Evolutionary conservation across 2,797 vertebrate genomes (phyloP).

Genomic region (Ispidina picta): DNA sequence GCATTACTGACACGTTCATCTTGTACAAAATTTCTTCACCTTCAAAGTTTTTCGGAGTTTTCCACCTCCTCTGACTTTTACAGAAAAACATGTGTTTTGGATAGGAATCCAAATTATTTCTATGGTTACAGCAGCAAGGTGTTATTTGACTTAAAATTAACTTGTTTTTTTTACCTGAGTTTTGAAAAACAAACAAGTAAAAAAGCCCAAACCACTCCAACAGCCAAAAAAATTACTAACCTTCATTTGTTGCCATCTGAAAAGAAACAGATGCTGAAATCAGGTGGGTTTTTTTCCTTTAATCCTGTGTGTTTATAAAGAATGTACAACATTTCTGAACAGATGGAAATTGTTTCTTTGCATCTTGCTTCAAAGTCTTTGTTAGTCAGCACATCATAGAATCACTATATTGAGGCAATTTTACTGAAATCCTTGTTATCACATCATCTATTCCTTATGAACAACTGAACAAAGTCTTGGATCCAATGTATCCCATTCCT

Average conservation of each 20-base stretch:
- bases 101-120: not conserved
- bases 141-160: not conserved
- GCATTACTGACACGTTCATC: not conserved
- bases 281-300: conserved; percentile 22
- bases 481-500: not conserved
- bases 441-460: conserved; percentile 42
- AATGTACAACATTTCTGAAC: conserved; percentile 21
- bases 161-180: not conserved
- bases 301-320: conserved; percentile 16
- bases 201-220: not conserved
- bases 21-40: not conserved
- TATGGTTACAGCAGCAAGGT: not conserved
- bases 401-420: conserved; percentile 25
- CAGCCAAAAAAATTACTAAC: not conserved
- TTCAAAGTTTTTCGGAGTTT: not conserved
- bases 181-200: not conserved
- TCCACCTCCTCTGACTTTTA: not conserved
- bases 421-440: conserved; percentile 50
- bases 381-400: conserved; percentile 25
- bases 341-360: conserved; percentile 58
- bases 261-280: conserved; percentile 51
- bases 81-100: not conserved
- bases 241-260: conserved; percentile 1
- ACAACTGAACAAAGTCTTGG: not conserved
- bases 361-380: conserved; percentile 37